Percentiles rank a stretch among this genome's conserved stretches.
Evolutionary conservation across 2,888 invertebrate genomes (phyloP).

Genomic region (Ferrisia virgata): DNA sequence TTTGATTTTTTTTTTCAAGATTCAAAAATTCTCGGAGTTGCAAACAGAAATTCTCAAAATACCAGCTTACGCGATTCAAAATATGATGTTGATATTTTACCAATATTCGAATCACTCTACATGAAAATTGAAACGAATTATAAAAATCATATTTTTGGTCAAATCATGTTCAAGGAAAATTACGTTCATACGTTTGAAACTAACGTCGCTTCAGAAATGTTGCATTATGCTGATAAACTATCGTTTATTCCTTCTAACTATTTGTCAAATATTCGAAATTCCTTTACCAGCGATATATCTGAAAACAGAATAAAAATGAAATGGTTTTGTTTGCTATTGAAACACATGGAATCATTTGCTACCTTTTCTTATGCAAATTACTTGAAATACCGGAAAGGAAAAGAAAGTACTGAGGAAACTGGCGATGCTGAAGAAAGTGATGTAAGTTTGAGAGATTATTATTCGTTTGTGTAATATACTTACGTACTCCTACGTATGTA

Average conservation of each 20-base stretch:
- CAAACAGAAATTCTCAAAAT: neutral
- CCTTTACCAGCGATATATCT: neutral
- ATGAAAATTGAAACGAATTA: slow-evolving; percentile 34
- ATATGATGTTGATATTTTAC: slow-evolving; percentile 15
- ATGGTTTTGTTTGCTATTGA: neutral
- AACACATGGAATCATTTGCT: slow-evolving; percentile 28
- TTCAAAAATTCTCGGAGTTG: neutral
- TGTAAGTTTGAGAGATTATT: neutral
- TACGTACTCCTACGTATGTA: neutral
- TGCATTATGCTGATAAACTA: neutral
- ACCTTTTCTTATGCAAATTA: slow-evolving; percentile 13
- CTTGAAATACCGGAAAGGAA: neutral
- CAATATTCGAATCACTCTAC: slow-evolving; percentile 1
- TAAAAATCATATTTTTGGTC: neutral
- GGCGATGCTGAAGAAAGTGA: neutral
- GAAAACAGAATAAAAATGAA: neutral
- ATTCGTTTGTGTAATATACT: neutral
- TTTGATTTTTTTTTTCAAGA: neutral
- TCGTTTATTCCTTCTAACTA: neutral
- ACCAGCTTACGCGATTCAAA: neutral
- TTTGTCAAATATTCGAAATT: neutral
- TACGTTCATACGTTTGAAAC: neutral
- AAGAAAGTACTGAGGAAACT: neutral
- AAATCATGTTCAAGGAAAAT: neutral
- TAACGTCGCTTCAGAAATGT: neutral